A percentile compares a stretch with the other conserved stretches of the same genome.
These are phyloP conservation scores for Phragmatobia fuliginosa DNA, from an alignment of 2,888 invertebrate genomes.

Conservation along the genomic window DNA sequence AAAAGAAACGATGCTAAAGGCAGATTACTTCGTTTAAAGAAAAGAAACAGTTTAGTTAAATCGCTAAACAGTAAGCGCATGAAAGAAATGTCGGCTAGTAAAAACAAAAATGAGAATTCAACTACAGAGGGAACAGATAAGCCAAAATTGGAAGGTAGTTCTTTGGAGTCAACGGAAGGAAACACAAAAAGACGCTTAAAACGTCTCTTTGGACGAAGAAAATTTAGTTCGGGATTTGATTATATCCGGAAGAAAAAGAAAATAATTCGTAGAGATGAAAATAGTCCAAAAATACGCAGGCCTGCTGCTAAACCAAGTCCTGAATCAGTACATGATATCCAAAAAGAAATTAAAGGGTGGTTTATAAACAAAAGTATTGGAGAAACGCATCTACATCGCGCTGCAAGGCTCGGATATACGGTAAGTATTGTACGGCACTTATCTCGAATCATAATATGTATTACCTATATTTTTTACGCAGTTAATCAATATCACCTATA, in stretches of 20 bases:
- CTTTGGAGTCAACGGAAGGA: slow-evolving; percentile 66
- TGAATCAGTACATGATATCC: slow-evolving; percentile 91
- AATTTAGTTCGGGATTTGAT: slow-evolving; percentile 94
- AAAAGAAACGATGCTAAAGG: slow-evolving; percentile 82
- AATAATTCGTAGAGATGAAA: slow-evolving; percentile 86
- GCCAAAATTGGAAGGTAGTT: slow-evolving; percentile 71
- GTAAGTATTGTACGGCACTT: slow-evolving; percentile 81
- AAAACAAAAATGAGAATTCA: slow-evolving; percentile 71
- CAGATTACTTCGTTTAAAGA: slow-evolving; percentile 77
- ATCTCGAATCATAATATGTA: not conserved
- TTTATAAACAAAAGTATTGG: slow-evolving; percentile 97
- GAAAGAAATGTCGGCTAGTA: slow-evolving; percentile 71
- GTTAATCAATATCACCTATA: not conserved
- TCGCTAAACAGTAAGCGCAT: slow-evolving; percentile 75
- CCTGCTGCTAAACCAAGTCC: slow-evolving; percentile 85
- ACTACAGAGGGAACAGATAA: slow-evolving; percentile 78
- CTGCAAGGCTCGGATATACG: slow-evolving; percentile 95
- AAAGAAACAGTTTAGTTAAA: slow-evolving; percentile 81
- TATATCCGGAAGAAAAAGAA: slow-evolving; percentile 96
- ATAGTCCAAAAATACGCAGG: slow-evolving; percentile 78
- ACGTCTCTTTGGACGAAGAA: slow-evolving; percentile 89
- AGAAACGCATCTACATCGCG: slow-evolving; percentile 96
- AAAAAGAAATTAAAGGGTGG: slow-evolving; percentile 95
- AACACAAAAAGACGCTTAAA: slow-evolving; percentile 86
- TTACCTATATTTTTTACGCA: no score